These are phyloP conservation scores for Metellina segmentata DNA, from an alignment of 2,888 invertebrate genomes.

Conservation along the genomic window DNA sequence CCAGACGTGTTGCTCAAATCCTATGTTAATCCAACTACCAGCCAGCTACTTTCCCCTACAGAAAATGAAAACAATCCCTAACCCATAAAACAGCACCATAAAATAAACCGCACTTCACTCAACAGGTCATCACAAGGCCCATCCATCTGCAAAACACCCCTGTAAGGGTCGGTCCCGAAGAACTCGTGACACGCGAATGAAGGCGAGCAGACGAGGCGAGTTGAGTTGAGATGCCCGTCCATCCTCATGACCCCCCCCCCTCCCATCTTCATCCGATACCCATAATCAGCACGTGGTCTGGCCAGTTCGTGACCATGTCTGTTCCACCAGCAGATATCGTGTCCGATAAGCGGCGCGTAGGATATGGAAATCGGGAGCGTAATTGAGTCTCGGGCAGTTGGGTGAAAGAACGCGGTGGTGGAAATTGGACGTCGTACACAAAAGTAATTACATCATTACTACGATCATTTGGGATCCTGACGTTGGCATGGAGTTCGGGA, in stretches of 20 bases:
- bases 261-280: conserved; percentile 5
- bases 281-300: conserved; percentile 31
- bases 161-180: neutral
- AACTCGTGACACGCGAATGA: conserved; percentile 50
- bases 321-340: conserved; percentile 47
- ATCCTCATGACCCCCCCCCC: neutral
- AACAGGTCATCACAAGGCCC: too few relatives aligned
- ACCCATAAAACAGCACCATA: too few relatives aligned
- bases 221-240: conserved; percentile 20
- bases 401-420: neutral
- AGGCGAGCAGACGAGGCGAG: conserved; percentile 49
- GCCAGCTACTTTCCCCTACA: too few relatives aligned
- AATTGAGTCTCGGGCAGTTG: conserved; percentile 25
- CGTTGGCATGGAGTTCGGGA: too few relatives aligned
- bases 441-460: too few relatives aligned
- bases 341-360: neutral
- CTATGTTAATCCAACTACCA: too few relatives aligned
- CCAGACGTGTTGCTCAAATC: too few relatives aligned
- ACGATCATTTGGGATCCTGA: too few relatives aligned
- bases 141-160: too few relatives aligned
- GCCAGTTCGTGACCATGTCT: conserved; percentile 35
- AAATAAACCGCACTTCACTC: too few relatives aligned
- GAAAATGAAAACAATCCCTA: too few relatives aligned
- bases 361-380: conserved; percentile 32
- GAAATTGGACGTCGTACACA: too few relatives aligned